Evolutionary conservation across 2,113 vertebrate genomes (phyloP).

Genomic region (Ranitomeya variabilis): DNA sequence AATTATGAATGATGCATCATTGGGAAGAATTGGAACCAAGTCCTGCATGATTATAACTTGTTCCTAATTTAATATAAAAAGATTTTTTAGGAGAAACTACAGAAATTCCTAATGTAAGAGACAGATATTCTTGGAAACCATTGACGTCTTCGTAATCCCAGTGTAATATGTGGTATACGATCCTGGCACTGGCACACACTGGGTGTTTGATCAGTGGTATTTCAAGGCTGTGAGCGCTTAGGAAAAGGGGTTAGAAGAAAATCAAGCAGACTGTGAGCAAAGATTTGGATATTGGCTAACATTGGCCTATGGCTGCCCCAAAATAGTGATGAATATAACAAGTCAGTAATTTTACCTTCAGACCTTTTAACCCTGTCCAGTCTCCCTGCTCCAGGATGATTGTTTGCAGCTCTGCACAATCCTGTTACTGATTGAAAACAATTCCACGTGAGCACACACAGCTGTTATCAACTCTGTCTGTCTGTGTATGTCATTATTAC

Average conservation of each 20-base stretch:
- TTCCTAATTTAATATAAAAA: slow-evolving; percentile 15
- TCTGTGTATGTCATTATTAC: background rate
- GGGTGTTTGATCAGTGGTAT: slow-evolving; percentile 2
- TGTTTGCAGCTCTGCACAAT: slow-evolving; percentile 58
- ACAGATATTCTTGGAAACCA: background rate
- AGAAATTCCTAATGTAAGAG: background rate
- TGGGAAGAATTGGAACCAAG: background rate
- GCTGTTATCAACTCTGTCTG: background rate
- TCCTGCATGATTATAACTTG: background rate
- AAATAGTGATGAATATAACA: slow-evolving; percentile 35
- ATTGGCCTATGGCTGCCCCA: slow-evolving; percentile 16
- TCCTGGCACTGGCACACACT: background rate
- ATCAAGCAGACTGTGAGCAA: slow-evolving; percentile 54
- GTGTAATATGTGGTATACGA: slow-evolving; percentile 27
- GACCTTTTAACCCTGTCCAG: background rate
- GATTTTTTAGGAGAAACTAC: background rate
- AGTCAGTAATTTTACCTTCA: slow-evolving; percentile 54
- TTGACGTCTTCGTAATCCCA: background rate
- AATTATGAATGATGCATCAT: background rate
- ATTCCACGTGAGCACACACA: background rate
- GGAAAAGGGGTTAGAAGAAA: slow-evolving; percentile 51
- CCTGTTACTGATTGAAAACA: slow-evolving; percentile 16
- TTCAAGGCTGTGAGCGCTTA: slow-evolving; percentile 11
- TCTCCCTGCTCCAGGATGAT: slow-evolving; percentile 33
- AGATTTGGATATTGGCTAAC: slow-evolving; percentile 56